Percentiles rank a stretch among this genome's conserved stretches.
These are phyloP conservation scores for Bemisia tabaci DNA, from an alignment of 1,140 invertebrate species.

Conservation along the genomic window DNA sequence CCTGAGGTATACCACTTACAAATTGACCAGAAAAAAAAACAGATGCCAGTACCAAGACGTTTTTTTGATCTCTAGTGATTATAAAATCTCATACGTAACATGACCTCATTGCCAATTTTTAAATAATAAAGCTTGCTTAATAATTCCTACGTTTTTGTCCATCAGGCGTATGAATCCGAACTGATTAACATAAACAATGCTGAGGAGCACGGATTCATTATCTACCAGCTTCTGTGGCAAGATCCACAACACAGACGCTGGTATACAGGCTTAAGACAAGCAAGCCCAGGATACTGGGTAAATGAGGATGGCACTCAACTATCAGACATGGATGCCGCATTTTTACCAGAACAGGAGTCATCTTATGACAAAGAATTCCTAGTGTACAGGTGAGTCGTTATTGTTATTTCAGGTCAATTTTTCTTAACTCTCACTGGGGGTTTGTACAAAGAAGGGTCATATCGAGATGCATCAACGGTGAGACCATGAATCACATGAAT, in stretches of 20 bases:
- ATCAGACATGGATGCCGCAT: slow-evolving; percentile 64
- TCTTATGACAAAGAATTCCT: slow-evolving; percentile 40
- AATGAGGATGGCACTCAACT: slow-evolving; percentile 68
- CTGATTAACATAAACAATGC: slow-evolving; percentile 60
- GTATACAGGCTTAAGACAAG: slow-evolving; percentile 65
- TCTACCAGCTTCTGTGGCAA: slow-evolving; percentile 56
- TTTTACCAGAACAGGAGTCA: slow-evolving; percentile 44
- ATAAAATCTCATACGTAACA: too few species aligned
- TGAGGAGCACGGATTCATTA: slow-evolving; percentile 76
- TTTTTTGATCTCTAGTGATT: too few species aligned
- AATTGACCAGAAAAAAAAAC: too few species aligned
- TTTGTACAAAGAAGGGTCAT: neutral
- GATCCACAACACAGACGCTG: slow-evolving; percentile 78
- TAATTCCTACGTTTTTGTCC: too few species aligned
- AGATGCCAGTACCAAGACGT: too few species aligned
- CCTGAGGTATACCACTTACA: too few species aligned
- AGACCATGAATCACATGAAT: too few species aligned
- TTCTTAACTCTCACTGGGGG: slow-evolving; percentile 10
- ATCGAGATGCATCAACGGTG: slow-evolving; percentile 7
- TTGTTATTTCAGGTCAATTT: too few species aligned
- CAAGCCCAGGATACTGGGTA: slow-evolving; percentile 58
- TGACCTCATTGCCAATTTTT: too few species aligned
- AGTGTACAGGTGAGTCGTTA: slow-evolving; percentile 42
- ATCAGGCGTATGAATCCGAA: slow-evolving; percentile 53
- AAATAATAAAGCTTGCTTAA: too few species aligned